These are phyloP conservation scores for Coregonus ussuriensis DNA, from an alignment of 2,797 vertebrate genomes.

Conservation along the genomic window DNA sequence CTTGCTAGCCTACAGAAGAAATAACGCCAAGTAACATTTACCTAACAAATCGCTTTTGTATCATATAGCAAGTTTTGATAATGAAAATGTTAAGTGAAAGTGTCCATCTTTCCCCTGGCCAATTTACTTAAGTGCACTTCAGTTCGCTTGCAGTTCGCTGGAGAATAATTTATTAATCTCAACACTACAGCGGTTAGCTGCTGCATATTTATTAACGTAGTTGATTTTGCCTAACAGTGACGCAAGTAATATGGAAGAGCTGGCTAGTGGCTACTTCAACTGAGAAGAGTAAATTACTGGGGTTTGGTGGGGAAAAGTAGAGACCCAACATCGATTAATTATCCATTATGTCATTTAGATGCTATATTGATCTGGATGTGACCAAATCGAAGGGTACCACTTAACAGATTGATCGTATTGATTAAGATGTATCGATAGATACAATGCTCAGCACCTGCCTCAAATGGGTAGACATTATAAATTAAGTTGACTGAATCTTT, in stretches of 20 bases:
- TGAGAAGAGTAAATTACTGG: not conserved
- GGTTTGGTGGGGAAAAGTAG: not conserved
- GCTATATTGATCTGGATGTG: too few species aligned
- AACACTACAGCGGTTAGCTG: not conserved
- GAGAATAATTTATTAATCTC: not conserved
- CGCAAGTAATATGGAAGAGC: not conserved
- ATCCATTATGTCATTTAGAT: too few species aligned
- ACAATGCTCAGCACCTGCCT: not conserved
- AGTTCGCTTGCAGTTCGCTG: not conserved
- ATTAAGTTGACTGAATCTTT: not conserved
- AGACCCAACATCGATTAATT: not conserved
- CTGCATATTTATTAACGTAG: too few species aligned
- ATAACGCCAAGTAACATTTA: not conserved
- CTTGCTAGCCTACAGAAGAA: not conserved
- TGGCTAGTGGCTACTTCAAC: not conserved
- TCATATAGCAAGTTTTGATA: not conserved
- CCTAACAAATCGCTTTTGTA: not conserved
- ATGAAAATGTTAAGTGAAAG: not conserved
- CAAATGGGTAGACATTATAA: not conserved
- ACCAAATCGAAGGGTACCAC: too few species aligned
- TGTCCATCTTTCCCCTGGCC: not conserved
- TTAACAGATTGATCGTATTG: not conserved
- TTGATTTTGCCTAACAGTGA: too few species aligned
- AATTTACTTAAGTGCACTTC: not conserved
- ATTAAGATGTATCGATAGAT: not conserved